phyloP scores from a whole-genome alignment of 2,113 vertebrate genomes.

The Psephotus haematonotus region DNA sequence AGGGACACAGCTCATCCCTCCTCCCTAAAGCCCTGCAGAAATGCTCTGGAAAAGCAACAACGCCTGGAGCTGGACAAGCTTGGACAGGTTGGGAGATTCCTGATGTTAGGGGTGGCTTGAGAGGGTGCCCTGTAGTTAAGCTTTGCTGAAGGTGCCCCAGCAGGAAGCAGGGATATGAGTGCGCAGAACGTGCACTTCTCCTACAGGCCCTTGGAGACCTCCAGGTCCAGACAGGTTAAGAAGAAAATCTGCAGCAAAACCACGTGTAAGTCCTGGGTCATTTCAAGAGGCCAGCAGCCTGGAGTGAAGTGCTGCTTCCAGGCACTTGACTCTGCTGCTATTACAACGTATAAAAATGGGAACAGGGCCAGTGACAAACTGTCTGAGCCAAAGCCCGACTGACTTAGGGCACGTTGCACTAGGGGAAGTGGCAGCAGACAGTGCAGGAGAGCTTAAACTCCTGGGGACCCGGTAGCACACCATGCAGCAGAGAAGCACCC shows the following conservation, averaged over 20 bases:
- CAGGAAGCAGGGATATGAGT: neutral
- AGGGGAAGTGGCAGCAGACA: neutral
- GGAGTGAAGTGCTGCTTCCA: neutral
- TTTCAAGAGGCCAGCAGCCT: neutral
- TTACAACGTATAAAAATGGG: neutral
- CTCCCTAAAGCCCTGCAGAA: neutral
- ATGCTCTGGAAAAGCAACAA: conserved; percentile 2
- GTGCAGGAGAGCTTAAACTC: neutral
- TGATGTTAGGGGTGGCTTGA: neutral
- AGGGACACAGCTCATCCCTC: neutral
- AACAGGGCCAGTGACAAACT: neutral
- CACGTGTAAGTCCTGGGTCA: neutral
- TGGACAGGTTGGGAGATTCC: neutral
- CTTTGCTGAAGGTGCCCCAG: neutral
- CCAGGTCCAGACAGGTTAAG: neutral
- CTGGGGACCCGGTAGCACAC: neutral
- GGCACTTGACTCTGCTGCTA: neutral
- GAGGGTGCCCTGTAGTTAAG: neutral
- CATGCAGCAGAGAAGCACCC: accelerated
- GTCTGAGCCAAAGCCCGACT: neutral
- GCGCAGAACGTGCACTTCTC: accelerated
- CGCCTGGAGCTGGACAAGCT: neutral
- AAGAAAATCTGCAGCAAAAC: neutral
- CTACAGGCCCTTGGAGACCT: neutral
- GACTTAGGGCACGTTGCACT: neutral